Evolutionary conservation across 2,888 invertebrate genomes (phyloP), one percentile per base, ranked within the genome.

Genomic region (Xanthia icteritia): DNA sequence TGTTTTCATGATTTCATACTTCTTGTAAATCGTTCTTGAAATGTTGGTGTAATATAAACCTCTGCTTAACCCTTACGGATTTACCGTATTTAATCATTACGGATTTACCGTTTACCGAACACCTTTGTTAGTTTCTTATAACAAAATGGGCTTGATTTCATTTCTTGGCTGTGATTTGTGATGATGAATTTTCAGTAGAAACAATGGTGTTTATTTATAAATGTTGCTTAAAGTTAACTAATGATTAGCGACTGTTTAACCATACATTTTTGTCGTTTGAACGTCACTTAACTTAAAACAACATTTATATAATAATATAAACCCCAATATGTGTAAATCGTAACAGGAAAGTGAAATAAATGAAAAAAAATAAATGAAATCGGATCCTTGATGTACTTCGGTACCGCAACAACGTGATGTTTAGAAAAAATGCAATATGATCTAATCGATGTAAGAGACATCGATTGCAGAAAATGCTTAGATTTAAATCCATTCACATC

Each of bases 161-260:
- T 81, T 60, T 81, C 9, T 36, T 60, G 74, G 65, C 81, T 74
- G 78, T 81, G 81, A 65, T 60, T 51, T 31, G n/a, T 78, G 5
- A 9, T 65, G 13, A n/a, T 39, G 23, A 58, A 48, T 45, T 45
- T 45, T 42, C 74, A 54, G 5, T 42, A 58, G 58, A 51, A 65
- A 73, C 13, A 58, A 31, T 31, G 31, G 31, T 2, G 31, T 31
- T 31, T n/a, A n/a, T n/a, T n/a, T n/a, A n/a, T n/a, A n/a, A n/a
- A 31, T 31, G 31, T 31, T 31, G n/a, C n/a, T n/a, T n/a, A n/a
- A n/a, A 31, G 2, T 31, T 1, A 2, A 31, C 2, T 31, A 31
- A 31, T 31, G 31, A 31, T 31, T 31, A 31, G 31, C 31, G 31
- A 31, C 31, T 31, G 31, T 31, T 31, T 31, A 31, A 31, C 31